Evolutionary conservation across 1,140 invertebrate species (phyloP).

Genomic region (Drosophila micromelanica): DNA sequence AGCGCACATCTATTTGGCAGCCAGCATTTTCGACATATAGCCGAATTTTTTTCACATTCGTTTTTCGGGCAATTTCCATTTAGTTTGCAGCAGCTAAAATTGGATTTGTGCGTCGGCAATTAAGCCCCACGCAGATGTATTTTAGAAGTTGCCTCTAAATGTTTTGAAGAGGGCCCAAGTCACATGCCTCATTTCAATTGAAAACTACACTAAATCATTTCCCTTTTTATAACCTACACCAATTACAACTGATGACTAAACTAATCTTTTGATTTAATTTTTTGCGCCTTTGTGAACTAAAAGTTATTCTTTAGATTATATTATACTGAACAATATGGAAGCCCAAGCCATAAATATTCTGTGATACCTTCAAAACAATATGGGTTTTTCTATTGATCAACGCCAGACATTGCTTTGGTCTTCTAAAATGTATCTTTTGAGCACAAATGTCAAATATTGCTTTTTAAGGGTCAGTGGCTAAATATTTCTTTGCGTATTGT

Average conservation of each 20-base stretch:
- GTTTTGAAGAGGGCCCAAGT: background rate
- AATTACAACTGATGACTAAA: background rate
- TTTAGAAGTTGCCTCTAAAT: slow-evolving; percentile 10
- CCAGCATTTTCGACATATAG: slow-evolving; percentile 29
- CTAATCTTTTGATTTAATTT: background rate
- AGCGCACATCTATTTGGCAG: slow-evolving; percentile 45
- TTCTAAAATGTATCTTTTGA: slow-evolving; percentile 72
- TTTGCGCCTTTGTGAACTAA: no score
- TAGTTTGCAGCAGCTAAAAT: slow-evolving; percentile 51
- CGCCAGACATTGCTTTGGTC: slow-evolving; percentile 11
- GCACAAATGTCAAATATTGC: slow-evolving; percentile 82
- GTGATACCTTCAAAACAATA: background rate
- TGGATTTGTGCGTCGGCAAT: slow-evolving; percentile 62
- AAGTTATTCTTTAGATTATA: no score
- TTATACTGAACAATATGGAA: no score
- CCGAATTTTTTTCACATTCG: slow-evolving; percentile 50
- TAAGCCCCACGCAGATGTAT: slow-evolving; percentile 34
- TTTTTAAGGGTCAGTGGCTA: slow-evolving; percentile 77
- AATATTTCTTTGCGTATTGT: slow-evolving; percentile 47
- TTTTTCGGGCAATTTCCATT: slow-evolving; percentile 37
- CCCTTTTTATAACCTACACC: background rate
- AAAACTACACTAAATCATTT: slow-evolving; percentile 28
- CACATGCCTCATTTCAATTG: slow-evolving; percentile 9
- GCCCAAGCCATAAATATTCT: no score
- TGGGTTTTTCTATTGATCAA: background rate